Evolutionary conservation across 2,888 invertebrate genomes (phyloP), one percentile per base, ranked within the genome.

Genomic region (Loripinus fragilis): DNA sequence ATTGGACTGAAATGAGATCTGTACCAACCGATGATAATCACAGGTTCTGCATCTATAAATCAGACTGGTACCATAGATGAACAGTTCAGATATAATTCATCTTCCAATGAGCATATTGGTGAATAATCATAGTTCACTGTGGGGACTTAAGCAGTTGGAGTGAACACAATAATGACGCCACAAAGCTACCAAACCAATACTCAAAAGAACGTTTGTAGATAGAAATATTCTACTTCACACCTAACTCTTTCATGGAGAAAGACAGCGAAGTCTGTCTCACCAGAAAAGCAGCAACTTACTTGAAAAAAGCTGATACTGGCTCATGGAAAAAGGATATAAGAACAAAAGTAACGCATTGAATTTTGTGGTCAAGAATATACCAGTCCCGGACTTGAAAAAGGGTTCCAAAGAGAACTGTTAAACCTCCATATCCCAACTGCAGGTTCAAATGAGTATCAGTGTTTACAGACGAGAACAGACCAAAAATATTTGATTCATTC

Each of bases 281-380:
- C 71, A 35, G 71, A 38, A 42, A 81, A 75, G 66, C 65, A 35
- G 67, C 35, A 35, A 15, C 38, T 48, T 2, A 52, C 55, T 41
- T 38, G 74, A 33, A 75, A 73, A 78, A 80, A 72, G 70, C 42
- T 42, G 52, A 76, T 41, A 70, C 74, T 25, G 52, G 73, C 38
- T 55, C 65, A 0, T 77, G 76, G 84, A 81, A 79, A 45, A 74
- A 69, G 50, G 81, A 79, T 75, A 48, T 84, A 3, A 45, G 81
- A 48, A 84, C n/a, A 84, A 74, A 73, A 25, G 38, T 25, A 65
- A 12, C 35, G 73, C 35, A 7, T 66, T n/a, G n/a, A n/a, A n/a
- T n/a, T n/a, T 25, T 42, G 41, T 25, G 80, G 80, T 3, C 41
- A 79, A 66, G 80, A 78, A 55, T 83, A 83, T 67, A 60, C 64